Base-by-base conservation (phyloP, 2,113 vertebrate genomes). In the Leptosomus discolor region DNA sequence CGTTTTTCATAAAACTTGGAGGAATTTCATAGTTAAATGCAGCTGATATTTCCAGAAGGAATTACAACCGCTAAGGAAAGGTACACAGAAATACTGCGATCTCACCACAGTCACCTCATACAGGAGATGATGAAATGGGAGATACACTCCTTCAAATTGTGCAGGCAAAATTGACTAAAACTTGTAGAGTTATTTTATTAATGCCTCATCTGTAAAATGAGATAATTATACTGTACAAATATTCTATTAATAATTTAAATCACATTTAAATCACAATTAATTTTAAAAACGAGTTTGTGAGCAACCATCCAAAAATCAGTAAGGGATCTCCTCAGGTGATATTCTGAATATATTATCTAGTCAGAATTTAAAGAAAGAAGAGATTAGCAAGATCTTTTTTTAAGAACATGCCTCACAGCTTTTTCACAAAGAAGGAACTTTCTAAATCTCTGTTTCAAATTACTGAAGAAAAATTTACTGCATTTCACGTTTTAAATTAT, bases 71-170 rank as follows among this genome's bases (percentile, higher is more conserved):
- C 43, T 54, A 51, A 22, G 90, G 57, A 45, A 75, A 27, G 30
- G 43, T 32, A 39, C 22, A 36, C 8, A 77, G 67, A 46, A 60
- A 43, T 18, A 4, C 23, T 23, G 34, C 18, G 15, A 15, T 53
- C 16, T 30, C 73, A 29, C 32, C 58, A 22, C 1, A 45, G 26
- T 7, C 81, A 73, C 60, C 39, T 11, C 24, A 23, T 7, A 51
- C 9, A 78, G 79, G 74, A 53, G 27, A 60, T 5, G 77, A 39
- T 67, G 37, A n/a, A 87, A 79, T 3, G 29, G 46, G 51, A 84
- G 24, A 74, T 1, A 10, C 0, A 2, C 8, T 15, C 26, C 27
- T 16, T 67, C 63, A 30, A 39, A 50, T 0, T 6, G 15, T 11
- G 5, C 24, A 45, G 36, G 48, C 18, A 76, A 60, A 76, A 74